Evolutionary conservation across 2,888 invertebrate genomes (phyloP), one percentile per base, ranked within the genome.

Genomic region (Auanema freiburgensis): DNA sequence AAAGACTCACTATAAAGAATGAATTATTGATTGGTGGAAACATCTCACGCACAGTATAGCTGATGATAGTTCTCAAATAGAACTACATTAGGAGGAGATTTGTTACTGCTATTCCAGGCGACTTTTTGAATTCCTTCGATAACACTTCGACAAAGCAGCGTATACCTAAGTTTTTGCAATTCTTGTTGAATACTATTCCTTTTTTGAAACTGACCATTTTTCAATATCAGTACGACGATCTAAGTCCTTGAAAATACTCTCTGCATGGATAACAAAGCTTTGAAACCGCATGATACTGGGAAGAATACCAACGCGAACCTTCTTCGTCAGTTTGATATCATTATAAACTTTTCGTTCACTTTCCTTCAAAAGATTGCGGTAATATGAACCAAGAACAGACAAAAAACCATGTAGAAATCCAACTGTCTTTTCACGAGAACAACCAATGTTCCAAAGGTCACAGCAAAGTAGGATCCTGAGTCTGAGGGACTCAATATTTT

Each of bases 21-120:
- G n/a, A n/a, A n/a, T n/a, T 11, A 43, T 12, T 43, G 43, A 43
- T 43, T 43, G 11, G 43, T 43, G 23, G 1, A 44, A 11, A 50
- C n/a, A n/a, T n/a, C n/a, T n/a, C n/a, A 62, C 85, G 83, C 78
- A 86, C 87, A 84, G 85, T 91, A 90, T 84, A 98, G 89, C 79
- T 92, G 91, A 87, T 97, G 96, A 86, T 92, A 96, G 86, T 97
- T 98, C 87, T 97, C 91, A 90, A 94, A 91, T 86, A 91, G 91
- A 56, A 95, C 89, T 51, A 95, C 93, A 87, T 92, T 91, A 56
- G 90, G 89, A 5, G 96, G 97, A 16, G 93, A 93, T 87, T 93
- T 93, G 72, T 90, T 90, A 85, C 93, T 65, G 2, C 72, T 92
- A 79, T 93, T 92, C 59, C 86, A 87, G 0, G 92, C 90, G 76